A percentile compares a stretch with the other conserved stretches of the same genome.
phyloP scores from a whole-genome alignment of 2,888 invertebrate species.

The Heliconius aoede region DNA sequence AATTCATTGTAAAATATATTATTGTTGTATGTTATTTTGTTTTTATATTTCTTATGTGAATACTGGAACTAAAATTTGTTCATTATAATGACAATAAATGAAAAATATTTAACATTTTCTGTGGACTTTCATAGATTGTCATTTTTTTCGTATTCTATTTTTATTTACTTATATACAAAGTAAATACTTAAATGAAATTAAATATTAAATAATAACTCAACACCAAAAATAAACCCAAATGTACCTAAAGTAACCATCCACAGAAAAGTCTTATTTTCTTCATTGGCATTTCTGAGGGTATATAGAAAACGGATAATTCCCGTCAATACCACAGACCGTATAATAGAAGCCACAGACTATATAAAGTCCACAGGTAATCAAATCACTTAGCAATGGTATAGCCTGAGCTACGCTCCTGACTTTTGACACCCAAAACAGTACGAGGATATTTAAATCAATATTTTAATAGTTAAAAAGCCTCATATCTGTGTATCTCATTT shows the following conservation, averaged over 20 bases:
- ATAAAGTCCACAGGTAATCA: conserved; percentile 19
- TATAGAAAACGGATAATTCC: background rate
- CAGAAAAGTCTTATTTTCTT: conserved; percentile 48
- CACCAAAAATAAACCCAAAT: background rate
- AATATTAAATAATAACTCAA: background rate
- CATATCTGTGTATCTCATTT: conserved; percentile 75
- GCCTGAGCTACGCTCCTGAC: conserved; percentile 81
- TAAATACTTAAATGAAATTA: no score
- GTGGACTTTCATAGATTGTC: conserved; percentile 41
- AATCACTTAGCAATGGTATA: conserved; percentile 60
- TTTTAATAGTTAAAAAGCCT: conserved; percentile 60
- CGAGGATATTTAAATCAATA: conserved; percentile 64
- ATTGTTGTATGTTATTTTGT: no score
- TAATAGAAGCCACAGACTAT: background rate
- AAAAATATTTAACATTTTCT: conserved; percentile 46
- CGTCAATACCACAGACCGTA: background rate
- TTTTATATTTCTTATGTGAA: conserved; percentile 59
- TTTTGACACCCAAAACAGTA: conserved; percentile 82
- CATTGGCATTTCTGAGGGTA: conserved; percentile 40
- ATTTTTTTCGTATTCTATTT: no score
- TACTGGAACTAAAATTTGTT: conserved; percentile 60
- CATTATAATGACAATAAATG: conserved; percentile 43
- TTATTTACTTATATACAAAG: background rate
- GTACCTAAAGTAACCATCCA: conserved; percentile 27
- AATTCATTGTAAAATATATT: no score